These are phyloP conservation scores for Mamestra brassicae DNA, from an alignment of 2,888 invertebrate species.

Conservation along the genomic window DNA sequence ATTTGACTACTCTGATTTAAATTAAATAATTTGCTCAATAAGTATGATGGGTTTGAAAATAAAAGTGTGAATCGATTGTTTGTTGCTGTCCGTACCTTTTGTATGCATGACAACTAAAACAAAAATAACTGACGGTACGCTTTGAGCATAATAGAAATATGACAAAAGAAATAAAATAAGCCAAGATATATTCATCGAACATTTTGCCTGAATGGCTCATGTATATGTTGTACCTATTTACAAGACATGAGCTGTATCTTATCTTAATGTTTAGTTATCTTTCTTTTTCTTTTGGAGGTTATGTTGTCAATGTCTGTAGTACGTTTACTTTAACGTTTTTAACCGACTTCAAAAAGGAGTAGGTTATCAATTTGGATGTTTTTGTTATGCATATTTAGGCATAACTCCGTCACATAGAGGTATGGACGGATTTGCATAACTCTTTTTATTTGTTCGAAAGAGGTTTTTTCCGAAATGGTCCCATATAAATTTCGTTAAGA, in stretches of 20 bases:
- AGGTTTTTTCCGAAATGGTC: too few relatives aligned
- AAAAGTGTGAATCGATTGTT: too few relatives aligned
- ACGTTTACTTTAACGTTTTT: too few relatives aligned
- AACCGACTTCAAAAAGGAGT: too few relatives aligned
- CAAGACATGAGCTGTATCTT: background rate
- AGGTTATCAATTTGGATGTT: too few relatives aligned
- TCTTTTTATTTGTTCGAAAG: too few relatives aligned
- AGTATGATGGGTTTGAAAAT: too few relatives aligned
- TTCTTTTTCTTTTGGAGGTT: constrained; percentile 14
- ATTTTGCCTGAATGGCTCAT: constrained; percentile 42
- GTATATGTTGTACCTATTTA: constrained; percentile 33
- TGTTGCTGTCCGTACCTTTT: background rate
- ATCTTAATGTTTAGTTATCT: constrained; percentile 13
- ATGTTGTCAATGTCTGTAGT: background rate
- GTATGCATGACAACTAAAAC: background rate
- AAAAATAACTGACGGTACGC: constrained; percentile 11
- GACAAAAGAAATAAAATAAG: constrained; percentile 33
- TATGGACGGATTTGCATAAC: too few relatives aligned
- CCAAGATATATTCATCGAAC: constrained; percentile 51
- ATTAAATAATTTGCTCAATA: background rate
- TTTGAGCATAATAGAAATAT: constrained; percentile 31
- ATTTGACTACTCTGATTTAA: too few relatives aligned
- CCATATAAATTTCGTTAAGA: too few relatives aligned
- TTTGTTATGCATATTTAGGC: too few relatives aligned
- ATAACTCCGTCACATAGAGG: too few relatives aligned